Percentiles rank a stretch among this genome's conserved stretches.
Conservation (phyloP, 2,113 vertebrate species). For the Brachionichthys hirsutus region DNA sequence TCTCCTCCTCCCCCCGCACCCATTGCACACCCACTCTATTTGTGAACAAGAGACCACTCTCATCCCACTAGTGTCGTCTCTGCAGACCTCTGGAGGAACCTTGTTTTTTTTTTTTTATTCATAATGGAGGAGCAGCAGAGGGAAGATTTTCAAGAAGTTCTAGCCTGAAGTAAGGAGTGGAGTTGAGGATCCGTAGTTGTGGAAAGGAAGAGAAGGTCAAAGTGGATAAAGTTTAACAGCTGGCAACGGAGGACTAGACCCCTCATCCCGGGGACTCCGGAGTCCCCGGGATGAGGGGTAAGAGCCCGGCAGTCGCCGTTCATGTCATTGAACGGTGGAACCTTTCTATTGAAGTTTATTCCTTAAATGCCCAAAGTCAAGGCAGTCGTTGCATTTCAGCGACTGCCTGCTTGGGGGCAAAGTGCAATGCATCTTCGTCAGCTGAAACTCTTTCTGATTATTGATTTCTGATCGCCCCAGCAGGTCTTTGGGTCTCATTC, state of each 20-base stretch:
- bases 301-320: slow-evolving; percentile 2
- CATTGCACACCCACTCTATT: background rate
- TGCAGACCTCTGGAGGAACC: slow-evolving; percentile 14
- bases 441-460: too few species aligned
- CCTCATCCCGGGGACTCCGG: slow-evolving; percentile 18
- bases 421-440: too few species aligned
- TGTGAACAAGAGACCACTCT: background rate
- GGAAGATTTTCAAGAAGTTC: slow-evolving; percentile 21
- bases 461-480: too few species aligned
- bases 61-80: slow-evolving; percentile 2
- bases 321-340: background rate
- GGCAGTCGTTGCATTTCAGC: too few species aligned
- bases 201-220: background rate
- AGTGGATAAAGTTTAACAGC: slow-evolving; percentile 1
- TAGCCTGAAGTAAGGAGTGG: too few species aligned
- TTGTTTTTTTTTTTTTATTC: slow-evolving; percentile 37
- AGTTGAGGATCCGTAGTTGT: background rate
- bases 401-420: too few species aligned
- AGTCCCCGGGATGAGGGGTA: slow-evolving; percentile 2
- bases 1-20: background rate
- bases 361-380: too few species aligned
- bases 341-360: background rate
- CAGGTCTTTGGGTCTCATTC: too few species aligned
- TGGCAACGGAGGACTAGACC: slow-evolving; percentile 10
- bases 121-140: slow-evolving; percentile 22